Percentiles rank a stretch among this genome's conserved stretches.
Evolutionary conservation across 2,888 invertebrate species (phyloP).

Genomic region (Stictocephala bisonia): DNA sequence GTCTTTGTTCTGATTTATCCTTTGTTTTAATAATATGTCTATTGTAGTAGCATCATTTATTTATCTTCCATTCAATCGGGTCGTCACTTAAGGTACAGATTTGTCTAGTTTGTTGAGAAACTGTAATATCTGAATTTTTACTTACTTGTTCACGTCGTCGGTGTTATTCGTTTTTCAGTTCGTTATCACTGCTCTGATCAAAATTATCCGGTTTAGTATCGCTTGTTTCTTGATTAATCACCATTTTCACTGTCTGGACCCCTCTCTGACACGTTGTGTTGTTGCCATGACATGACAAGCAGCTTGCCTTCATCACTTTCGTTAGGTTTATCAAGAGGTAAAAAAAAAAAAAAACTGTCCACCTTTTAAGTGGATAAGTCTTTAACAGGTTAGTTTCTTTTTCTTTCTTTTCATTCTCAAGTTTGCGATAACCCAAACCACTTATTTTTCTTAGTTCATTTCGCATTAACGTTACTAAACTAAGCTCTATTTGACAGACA

Average conservation of each 20-base stretch:
- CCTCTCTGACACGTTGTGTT: background rate
- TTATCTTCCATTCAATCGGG: slow-evolving; percentile 20
- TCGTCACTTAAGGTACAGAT: slow-evolving; percentile 23
- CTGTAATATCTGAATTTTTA: slow-evolving; percentile 1
- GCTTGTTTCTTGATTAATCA: slow-evolving; percentile 2
- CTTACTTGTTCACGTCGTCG: background rate
- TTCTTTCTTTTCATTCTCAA: background rate
- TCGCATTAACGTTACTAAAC: background rate
- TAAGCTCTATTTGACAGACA: background rate
- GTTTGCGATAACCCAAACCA: background rate
- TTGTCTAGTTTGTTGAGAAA: slow-evolving; percentile 25
- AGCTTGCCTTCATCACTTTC: slow-evolving; percentile 11
- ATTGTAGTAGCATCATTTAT: slow-evolving; percentile 31
- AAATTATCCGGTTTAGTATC: slow-evolving; percentile 3
- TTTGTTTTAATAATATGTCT: slow-evolving; percentile 23
- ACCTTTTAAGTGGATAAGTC: background rate
- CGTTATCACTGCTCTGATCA: slow-evolving; percentile 9
- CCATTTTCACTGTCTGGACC: background rate
- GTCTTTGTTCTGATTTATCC: slow-evolving; percentile 37
- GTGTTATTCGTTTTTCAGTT: slow-evolving; percentile 4
- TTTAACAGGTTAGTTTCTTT: background rate
- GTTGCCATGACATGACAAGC: slow-evolving; percentile 17
- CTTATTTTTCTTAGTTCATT: background rate
- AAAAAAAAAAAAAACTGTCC: background rate
- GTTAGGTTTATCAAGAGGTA: background rate